Conservation (phyloP, 1,140 invertebrate species). For the Caenorhabditis inopinata region DNA sequence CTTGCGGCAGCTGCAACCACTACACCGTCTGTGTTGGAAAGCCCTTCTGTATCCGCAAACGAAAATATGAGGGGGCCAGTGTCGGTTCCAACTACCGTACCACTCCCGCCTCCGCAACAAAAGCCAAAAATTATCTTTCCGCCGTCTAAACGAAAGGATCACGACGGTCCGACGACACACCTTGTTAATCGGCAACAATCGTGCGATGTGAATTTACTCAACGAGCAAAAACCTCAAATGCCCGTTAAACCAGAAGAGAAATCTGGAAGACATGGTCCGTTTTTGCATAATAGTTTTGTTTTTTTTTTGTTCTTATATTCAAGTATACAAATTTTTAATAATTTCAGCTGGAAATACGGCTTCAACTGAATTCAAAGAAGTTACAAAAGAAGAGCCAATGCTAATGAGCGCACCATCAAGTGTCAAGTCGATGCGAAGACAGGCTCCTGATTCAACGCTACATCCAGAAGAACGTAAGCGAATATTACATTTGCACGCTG, state of each 20-base stretch:
- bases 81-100: no score
- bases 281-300: neutral
- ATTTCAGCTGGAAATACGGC: neutral
- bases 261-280: neutral
- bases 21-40: neutral
- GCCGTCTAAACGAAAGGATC: neutral
- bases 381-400: slow-evolving; percentile 10
- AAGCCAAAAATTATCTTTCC: neutral
- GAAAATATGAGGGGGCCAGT: neutral
- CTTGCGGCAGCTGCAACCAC: neutral
- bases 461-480: slow-evolving; percentile 66
- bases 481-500: slow-evolving; percentile 85
- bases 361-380: neutral
- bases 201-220: neutral
- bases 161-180: neutral
- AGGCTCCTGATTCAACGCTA: slow-evolving; percentile 61
- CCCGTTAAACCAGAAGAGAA: neutral
- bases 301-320: neutral
- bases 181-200: neutral
- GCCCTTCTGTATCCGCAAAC: neutral
- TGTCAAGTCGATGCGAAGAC: slow-evolving; percentile 27
- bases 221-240: neutral
- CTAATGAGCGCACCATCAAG: slow-evolving; percentile 38
- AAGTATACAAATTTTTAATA: no score
- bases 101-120: no score